These are phyloP conservation scores for Drosophila setifemur DNA, from an alignment of 1,140 invertebrate species.

Conservation along the genomic window DNA sequence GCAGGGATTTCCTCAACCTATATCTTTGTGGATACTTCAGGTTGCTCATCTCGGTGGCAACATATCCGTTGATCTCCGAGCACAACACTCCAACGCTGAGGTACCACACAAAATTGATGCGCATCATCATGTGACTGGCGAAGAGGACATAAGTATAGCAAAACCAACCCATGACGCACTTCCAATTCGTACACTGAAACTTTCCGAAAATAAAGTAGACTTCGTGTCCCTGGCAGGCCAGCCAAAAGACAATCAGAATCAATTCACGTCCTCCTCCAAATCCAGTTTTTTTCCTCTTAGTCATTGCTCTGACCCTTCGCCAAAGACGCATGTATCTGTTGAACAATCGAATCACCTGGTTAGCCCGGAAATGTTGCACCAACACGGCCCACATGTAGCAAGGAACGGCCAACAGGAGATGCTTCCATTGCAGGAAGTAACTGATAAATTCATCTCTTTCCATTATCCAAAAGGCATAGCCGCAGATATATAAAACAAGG, in stretches of 20 bases:
- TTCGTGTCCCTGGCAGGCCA: background rate
- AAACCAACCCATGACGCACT: background rate
- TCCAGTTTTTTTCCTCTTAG: background rate
- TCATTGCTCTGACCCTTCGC: background rate
- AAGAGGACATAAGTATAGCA: background rate
- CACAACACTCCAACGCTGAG: background rate
- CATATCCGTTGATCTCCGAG: background rate
- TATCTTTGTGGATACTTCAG: background rate
- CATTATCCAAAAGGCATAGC: background rate
- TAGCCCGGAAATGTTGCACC: too few species aligned
- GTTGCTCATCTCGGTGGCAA: background rate
- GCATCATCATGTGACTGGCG: background rate
- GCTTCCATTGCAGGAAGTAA: too few species aligned
- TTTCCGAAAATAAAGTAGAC: background rate
- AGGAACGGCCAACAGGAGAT: background rate
- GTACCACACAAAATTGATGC: slow-evolving; percentile 1
- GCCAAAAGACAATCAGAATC: background rate
- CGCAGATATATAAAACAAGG: background rate
- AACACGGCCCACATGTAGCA: background rate
- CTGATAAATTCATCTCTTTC: background rate
- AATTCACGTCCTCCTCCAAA: background rate
- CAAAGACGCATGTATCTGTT: background rate
- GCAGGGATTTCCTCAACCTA: background rate
- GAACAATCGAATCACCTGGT: background rate
- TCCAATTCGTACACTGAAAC: background rate